A percentile compares a stretch with the other conserved stretches of the same genome.
phyloP scores from a whole-genome alignment of 1,140 invertebrate genomes.

The Drosophila sucinea region DNA sequence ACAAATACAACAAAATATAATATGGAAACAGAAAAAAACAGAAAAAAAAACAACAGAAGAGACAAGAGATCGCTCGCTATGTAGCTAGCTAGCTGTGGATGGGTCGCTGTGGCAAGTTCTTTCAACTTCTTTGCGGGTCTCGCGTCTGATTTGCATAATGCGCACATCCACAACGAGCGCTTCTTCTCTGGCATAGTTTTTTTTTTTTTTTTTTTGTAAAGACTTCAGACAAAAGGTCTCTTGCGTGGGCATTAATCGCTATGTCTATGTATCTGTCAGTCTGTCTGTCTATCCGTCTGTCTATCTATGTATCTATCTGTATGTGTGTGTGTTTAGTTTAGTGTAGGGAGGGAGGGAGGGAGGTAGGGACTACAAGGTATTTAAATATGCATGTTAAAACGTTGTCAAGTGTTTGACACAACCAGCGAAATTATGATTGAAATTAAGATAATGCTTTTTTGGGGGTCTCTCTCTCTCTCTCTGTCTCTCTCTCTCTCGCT shows the following conservation, averaged over 20 bases:
- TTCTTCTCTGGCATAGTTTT: slow-evolving; percentile 46
- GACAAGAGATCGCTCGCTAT: slow-evolving; percentile 28
- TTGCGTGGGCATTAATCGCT: slow-evolving; percentile 74
- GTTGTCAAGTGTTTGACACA: slow-evolving; percentile 64
- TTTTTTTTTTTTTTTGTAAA: not conserved
- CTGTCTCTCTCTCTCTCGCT: slow-evolving; percentile 8
- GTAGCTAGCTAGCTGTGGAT: not conserved
- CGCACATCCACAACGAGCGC: slow-evolving; percentile 53
- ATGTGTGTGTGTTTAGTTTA: not conserved
- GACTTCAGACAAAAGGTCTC: slow-evolving; percentile 40
- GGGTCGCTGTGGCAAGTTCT: slow-evolving; percentile 67
- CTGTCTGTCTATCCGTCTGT: slow-evolving; percentile 6
- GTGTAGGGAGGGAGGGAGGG: not conserved
- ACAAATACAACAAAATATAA: slow-evolving; percentile 28
- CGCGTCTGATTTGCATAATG: slow-evolving; percentile 67
- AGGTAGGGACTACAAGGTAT: slow-evolving; percentile 6
- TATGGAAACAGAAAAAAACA: not conserved
- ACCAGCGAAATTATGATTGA: slow-evolving; percentile 75
- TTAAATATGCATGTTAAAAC: slow-evolving; percentile 40
- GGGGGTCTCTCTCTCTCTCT: slow-evolving; percentile 17
- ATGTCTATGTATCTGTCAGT: slow-evolving; percentile 8
- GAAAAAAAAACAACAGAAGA: slow-evolving; percentile 7
- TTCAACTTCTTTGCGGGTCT: slow-evolving; percentile 60
- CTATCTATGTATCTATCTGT: slow-evolving; percentile 20
- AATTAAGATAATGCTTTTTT: slow-evolving; percentile 67